phyloP scores from a whole-genome alignment of 2,113 vertebrate genomes.

The Pardalotus punctatus region DNA sequence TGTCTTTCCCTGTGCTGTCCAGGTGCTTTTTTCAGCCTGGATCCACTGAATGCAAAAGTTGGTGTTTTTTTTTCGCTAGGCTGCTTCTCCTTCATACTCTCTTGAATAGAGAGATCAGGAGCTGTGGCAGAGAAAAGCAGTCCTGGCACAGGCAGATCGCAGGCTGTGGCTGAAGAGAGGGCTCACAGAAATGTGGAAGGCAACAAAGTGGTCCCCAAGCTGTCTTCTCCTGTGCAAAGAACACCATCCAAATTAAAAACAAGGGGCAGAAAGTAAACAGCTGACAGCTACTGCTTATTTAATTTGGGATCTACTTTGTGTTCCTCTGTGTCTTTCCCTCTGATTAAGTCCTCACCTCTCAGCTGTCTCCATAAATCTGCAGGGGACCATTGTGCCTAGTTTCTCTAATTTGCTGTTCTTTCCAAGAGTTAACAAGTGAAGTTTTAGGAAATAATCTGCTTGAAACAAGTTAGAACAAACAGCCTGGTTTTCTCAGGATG shows the following conservation, averaged over 20 bases:
- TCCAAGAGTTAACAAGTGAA: background rate
- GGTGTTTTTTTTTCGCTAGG: fast-evolving
- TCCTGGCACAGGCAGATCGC: background rate
- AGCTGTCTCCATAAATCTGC: background rate
- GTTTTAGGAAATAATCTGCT: background rate
- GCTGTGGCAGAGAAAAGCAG: background rate
- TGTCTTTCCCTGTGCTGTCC: background rate
- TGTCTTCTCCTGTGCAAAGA: background rate
- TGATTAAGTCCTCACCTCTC: background rate
- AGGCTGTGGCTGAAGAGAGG: background rate
- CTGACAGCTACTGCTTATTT: background rate
- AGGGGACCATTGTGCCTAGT: background rate
- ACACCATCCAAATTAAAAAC: fast-evolving
- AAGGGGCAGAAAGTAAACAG: background rate
- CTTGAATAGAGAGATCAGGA: background rate
- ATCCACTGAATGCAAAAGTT: background rate
- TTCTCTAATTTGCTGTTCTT: background rate
- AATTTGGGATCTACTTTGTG: background rate
- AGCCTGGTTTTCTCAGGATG: background rate
- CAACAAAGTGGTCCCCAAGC: background rate
- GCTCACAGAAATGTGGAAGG: background rate
- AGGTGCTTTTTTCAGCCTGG: background rate
- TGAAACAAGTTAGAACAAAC: background rate
- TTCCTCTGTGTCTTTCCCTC: background rate
- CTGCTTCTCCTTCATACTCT: background rate